Conservation (phyloP, 92 coral and sea anemone species). For the Bergia puertoricense region DNA sequence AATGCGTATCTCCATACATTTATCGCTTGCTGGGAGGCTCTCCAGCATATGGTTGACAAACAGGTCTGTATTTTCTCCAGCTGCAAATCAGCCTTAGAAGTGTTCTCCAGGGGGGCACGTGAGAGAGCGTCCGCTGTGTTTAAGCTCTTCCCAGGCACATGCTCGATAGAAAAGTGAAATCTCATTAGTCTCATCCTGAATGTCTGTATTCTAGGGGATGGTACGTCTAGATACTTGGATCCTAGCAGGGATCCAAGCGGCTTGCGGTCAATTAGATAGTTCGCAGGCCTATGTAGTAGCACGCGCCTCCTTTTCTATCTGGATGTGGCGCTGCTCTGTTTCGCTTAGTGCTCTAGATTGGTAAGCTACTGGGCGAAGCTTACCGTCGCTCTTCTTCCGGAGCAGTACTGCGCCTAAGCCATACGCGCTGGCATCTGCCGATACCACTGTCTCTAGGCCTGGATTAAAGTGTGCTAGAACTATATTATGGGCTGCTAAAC, state of each 20-base stretch:
- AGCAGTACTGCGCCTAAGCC: conserved; percentile 56
- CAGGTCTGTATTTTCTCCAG: no score
- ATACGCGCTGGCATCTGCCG: conserved; percentile 48
- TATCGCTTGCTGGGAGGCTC: no score
- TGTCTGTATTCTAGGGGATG: conserved; percentile 31
- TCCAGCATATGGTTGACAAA: no score
- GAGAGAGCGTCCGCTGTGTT: conserved; percentile 41
- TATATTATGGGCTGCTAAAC: conserved; percentile 44
- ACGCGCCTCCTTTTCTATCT: conserved; percentile 32
- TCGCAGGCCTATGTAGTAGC: background rate
- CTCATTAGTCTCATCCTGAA: conserved; percentile 10
- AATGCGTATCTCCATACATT: no score
- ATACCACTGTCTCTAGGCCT: conserved; percentile 46
- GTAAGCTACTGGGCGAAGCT: conserved; percentile 56
- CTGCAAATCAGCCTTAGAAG: background rate
- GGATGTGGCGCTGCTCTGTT: conserved; percentile 48
- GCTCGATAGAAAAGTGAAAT: conserved; percentile 7
- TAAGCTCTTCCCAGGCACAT: conserved; percentile 46
- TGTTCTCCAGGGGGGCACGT: conserved; percentile 39
- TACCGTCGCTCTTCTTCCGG: conserved; percentile 38
- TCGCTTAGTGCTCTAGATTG: conserved; percentile 42
- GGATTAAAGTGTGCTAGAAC: conserved; percentile 56
- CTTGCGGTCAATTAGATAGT: background rate
- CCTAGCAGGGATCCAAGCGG: no score
- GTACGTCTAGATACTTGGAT: conserved; percentile 20